Evolutionary conservation across 2,888 invertebrate species (phyloP).

Genomic region (Pyrocoelia pectoralis): DNA sequence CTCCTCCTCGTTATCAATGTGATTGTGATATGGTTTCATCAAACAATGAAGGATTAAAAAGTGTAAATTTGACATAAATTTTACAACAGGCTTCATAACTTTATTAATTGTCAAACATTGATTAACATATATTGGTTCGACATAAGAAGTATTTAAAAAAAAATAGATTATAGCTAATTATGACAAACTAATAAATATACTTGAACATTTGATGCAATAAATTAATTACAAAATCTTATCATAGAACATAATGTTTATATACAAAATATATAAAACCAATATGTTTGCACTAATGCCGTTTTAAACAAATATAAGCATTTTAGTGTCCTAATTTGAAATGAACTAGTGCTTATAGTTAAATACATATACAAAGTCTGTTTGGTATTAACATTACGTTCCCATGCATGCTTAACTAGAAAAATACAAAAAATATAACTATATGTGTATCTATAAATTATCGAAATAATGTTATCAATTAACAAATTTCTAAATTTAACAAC

Average conservation of each 20-base stretch:
- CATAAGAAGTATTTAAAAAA: conserved; percentile 27
- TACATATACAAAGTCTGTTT: conserved; percentile 8
- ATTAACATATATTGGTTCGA: conserved; percentile 34
- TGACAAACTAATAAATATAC: conserved; percentile 17
- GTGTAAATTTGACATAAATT: too few relatives aligned
- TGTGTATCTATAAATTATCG: conserved; percentile 23
- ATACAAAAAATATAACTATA: conserved; percentile 31
- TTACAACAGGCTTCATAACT: conserved; percentile 16
- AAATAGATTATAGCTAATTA: conserved; percentile 1
- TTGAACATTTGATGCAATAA: conserved; percentile 23
- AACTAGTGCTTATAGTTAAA: conserved; percentile 9
- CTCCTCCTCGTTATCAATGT: too few relatives aligned
- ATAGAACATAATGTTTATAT: conserved; percentile 16
- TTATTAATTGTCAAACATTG: conserved; percentile 32
- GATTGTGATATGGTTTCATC: too few relatives aligned
- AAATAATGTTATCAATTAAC: conserved; percentile 11
- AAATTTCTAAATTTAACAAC: conserved; percentile 23
- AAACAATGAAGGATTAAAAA: too few relatives aligned
- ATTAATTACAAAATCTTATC: conserved; percentile 30
- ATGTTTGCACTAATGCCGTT: conserved; percentile 28
- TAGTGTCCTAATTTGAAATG: conserved; percentile 14
- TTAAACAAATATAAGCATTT: conserved; percentile 33
- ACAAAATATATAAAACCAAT: conserved; percentile 1
- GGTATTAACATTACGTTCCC: conserved; percentile 16
- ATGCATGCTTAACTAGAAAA: conserved; percentile 27